Percentiles rank a stretch among this genome's conserved stretches.
Evolutionary conservation across 1,140 invertebrate genomes (phyloP).

Genomic region (Tetramorium parvispinum): DNA sequence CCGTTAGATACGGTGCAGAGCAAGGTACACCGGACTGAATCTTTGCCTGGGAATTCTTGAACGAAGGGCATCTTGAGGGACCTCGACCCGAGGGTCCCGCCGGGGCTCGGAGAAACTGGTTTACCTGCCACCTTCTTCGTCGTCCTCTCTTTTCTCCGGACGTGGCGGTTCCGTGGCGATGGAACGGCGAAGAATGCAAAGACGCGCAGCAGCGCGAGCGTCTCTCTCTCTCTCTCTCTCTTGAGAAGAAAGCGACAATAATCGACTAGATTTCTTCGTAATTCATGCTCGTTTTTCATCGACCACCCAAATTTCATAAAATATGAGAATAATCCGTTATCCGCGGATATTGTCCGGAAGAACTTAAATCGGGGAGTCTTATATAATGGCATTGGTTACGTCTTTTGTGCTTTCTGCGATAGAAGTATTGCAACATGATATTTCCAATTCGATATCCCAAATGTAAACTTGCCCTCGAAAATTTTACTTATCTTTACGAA

Average conservation of each 20-base stretch:
- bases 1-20: conserved; percentile 66
- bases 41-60: conserved; percentile 67
- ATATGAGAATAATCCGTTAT: not conserved
- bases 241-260: conserved; percentile 34
- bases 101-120: conserved; percentile 67
- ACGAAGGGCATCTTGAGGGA: conserved; percentile 62
- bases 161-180: conserved; percentile 43
- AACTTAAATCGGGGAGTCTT: not conserved
- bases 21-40: conserved; percentile 55
- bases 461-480: not conserved
- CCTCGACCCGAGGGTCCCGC: conserved; percentile 52
- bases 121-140: conserved; percentile 69
- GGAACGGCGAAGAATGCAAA: conserved; percentile 58
- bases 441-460: not conserved
- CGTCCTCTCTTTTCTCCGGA: conserved; percentile 63
- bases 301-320: conserved; percentile 33
- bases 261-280: conserved; percentile 39
- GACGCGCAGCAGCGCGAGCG: conserved; percentile 22
- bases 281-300: conserved; percentile 34
- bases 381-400: not conserved
- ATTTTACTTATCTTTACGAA: not conserved
- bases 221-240: not conserved
- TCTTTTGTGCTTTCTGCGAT: not conserved
- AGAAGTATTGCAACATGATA: not conserved
- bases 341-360: not conserved